phyloP scores from a whole-genome alignment of 2,888 invertebrate species.

The Sepioteuthis lessoniana region DNA sequence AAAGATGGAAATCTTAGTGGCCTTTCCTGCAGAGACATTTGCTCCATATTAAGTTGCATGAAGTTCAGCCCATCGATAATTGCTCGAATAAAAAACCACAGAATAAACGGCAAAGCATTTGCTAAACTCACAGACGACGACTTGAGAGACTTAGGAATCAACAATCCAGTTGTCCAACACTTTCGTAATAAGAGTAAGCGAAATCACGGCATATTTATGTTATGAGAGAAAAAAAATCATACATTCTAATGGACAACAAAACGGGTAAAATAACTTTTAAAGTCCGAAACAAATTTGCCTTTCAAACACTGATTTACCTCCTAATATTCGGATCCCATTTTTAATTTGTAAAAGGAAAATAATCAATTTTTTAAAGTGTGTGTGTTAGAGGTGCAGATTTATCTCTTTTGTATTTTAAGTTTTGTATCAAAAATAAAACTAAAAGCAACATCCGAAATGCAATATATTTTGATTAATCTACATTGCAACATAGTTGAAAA shows the following conservation, averaged over 20 bases:
- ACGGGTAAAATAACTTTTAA: no score
- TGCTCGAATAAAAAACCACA: neutral
- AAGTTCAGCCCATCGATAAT: neutral
- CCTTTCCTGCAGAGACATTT: neutral
- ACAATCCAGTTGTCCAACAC: conserved; percentile 14
- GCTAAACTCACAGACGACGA: conserved; percentile 35
- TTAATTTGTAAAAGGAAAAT: no score
- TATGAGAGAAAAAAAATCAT: neutral
- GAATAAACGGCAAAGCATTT: conserved; percentile 10
- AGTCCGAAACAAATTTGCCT: no score
- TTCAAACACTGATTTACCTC: no score
- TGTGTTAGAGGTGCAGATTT: no score
- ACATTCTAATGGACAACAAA: neutral
- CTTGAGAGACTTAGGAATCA: conserved; percentile 40
- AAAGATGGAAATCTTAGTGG: conserved; percentile 2
- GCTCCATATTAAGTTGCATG: conserved; percentile 1
- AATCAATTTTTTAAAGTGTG: no score
- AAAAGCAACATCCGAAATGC: no score
- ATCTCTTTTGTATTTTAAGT: no score
- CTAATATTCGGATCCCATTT: no score
- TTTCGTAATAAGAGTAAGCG: conserved; percentile 35
- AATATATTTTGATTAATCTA: no score
- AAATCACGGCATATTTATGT: neutral
- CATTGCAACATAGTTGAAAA: no score
- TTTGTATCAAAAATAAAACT: no score